Base-by-base conservation (phyloP, 2,797 vertebrate species). In the Pteropus rufus region DNA sequence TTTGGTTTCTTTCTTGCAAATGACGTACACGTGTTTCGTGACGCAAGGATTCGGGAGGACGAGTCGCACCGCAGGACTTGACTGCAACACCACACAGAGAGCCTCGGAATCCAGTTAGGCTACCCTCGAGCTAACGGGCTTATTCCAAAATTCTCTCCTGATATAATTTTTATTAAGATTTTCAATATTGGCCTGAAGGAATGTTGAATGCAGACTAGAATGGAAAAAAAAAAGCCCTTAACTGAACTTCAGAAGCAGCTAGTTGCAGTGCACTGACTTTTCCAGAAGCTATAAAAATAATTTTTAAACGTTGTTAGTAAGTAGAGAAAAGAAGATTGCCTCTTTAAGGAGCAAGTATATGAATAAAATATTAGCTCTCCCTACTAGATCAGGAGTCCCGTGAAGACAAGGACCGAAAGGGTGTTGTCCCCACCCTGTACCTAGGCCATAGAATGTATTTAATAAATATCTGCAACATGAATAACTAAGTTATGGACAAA, bases 1-100 rank as follows among this genome's bases (percentile, higher is more conserved):
- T 94, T 96, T 79, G 26, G 54, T 93, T 95, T 92, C 64, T 80
- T 93, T 93, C 93, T 75, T 77, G 76, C 64, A 91, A 96, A 76
- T 26, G 67, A 15, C n/a, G 23, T 24, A 12, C 36, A 21, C 24
- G 41, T 93, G 64, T 89, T 49, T 49, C 15, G 73, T 91, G 44
- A 41, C 64, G 44, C 52, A 60, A 94, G 65, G 69, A 93, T 91
- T 91, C 85, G 62, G 80, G 75, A 84, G 93, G 92, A 91, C 6
- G 23, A 62, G 41, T 18, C 46, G n/a, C 76, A 91, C 75, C 69
- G 88, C 69, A 93, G 34, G 58, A 54, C 56, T 41, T 79, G 75
- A 83, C 72, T 52, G 39, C 4, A 73, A 87, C 8, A 26, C 70
- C 3, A 34, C 62, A 34, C 0, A 0, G 52, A 80, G 64, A 86